A percentile compares a stretch with the other conserved stretches of the same genome.
These are phyloP conservation scores for Criorhina ranunculi DNA, from an alignment of 2,888 invertebrate species.

Conservation along the genomic window DNA sequence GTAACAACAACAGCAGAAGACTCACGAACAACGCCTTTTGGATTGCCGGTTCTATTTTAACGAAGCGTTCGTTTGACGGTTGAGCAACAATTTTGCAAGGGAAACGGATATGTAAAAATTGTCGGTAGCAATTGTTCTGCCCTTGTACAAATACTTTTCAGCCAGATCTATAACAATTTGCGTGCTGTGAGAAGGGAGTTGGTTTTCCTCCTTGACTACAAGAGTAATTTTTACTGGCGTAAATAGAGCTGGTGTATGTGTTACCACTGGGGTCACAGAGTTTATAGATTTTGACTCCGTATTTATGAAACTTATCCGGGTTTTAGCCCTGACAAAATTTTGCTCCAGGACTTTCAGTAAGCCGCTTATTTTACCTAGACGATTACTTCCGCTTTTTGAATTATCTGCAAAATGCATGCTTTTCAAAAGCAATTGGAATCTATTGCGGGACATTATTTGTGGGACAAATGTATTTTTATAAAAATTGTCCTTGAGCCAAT, in stretches of 20 bases:
- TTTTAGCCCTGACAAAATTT: constrained; percentile 13
- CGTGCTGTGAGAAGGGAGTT: constrained; percentile 55
- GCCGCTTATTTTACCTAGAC: constrained; percentile 1
- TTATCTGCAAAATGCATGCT: not conserved
- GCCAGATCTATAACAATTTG: constrained; percentile 56
- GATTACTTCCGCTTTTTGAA: not conserved
- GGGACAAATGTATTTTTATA: constrained; percentile 30
- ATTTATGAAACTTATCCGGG: constrained; percentile 32
- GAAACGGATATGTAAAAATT: constrained; percentile 47
- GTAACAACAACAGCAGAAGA: constrained; percentile 31
- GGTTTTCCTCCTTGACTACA: constrained; percentile 16
- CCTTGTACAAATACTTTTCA: constrained; percentile 44
- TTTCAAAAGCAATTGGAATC: constrained; percentile 3
- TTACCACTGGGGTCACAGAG: constrained; percentile 19
- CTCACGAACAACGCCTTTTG: constrained; percentile 1
- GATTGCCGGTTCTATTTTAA: no score
- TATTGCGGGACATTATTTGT: constrained; percentile 14
- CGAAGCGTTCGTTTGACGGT: constrained; percentile 4
- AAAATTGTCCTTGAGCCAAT: constrained; percentile 36
- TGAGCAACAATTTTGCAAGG: constrained; percentile 25
- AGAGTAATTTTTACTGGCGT: constrained; percentile 33
- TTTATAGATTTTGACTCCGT: not conserved
- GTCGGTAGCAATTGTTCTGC: constrained; percentile 29
- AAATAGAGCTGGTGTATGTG: constrained; percentile 37
- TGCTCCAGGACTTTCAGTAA: not conserved